phyloP scores from a whole-genome alignment of 1,140 invertebrate genomes.

The Akabosia matsudoensis region DNA sequence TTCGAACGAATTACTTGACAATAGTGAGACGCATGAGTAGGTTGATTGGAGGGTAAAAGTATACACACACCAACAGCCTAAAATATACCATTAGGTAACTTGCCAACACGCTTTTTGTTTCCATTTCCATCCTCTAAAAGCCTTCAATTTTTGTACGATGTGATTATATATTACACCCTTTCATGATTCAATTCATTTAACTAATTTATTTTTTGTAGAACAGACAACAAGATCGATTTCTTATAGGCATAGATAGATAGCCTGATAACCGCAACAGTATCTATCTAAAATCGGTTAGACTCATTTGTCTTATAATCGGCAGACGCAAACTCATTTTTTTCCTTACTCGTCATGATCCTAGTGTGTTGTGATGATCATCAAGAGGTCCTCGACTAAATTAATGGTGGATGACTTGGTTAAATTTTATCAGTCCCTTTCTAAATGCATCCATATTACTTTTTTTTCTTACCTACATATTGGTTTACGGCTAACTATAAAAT shows the following conservation, averaged over 20 bases:
- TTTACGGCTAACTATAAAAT: background rate
- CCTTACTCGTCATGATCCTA: too few species aligned
- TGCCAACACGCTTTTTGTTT: background rate
- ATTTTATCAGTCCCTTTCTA: slow-evolving; percentile 22
- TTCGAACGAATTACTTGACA: background rate
- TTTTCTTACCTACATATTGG: background rate
- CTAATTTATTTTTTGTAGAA: slow-evolving; percentile 33
- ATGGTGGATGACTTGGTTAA: slow-evolving; percentile 36
- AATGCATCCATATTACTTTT: background rate
- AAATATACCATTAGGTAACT: too few species aligned
- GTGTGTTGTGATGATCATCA: too few species aligned
- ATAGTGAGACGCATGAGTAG: slow-evolving; percentile 10
- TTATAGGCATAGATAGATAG: too few species aligned
- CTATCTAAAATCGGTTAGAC: too few species aligned
- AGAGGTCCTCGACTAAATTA: slow-evolving; percentile 27
- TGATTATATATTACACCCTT: slow-evolving; percentile 24
- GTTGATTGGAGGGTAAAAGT: slow-evolving; percentile 6
- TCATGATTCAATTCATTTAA: slow-evolving; percentile 22
- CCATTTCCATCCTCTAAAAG: too few species aligned
- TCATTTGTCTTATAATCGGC: background rate
- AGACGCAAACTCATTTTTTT: background rate
- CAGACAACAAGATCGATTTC: background rate
- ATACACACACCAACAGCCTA: too few species aligned
- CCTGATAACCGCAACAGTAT: too few species aligned
- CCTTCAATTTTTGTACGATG: background rate